Evolutionary conservation across 2,888 invertebrate genomes (phyloP), one percentile per base, ranked within the genome.

Genomic region (Lacanobia wlatinum): DNA sequence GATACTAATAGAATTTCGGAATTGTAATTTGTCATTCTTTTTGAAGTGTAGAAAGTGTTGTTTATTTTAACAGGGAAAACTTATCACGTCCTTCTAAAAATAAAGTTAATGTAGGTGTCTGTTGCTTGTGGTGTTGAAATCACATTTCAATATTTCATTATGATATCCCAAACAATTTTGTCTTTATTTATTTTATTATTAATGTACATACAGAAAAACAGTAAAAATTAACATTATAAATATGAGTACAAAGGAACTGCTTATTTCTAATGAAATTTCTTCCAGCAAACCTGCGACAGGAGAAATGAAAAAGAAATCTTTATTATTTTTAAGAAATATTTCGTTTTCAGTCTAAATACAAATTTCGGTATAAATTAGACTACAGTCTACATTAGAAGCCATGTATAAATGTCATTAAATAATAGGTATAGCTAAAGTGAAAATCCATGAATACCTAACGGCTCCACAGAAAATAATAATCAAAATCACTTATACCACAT

Each of bases 11-110:
- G 48, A 62, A 58, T 67, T 67, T 46, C 56, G 21, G 34, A 48
- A 69, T 62, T 53, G 62, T 69, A 50, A 86, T 84, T 84, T 86
- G 46, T 84, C 78, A 84, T 73, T 43, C 3, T 60, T 63, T 40
- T 50, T 28, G 70, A 76, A 63, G 28, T 34, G 28, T 77, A 81
- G 69, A 80, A 75, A 80, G 78, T 34, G 48, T 58, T 56, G 28
- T 63, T 46, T 46, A 38, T 50, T 46, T 52, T 56, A 12, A 46
- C 16, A 85, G 56, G n/a, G 61, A 55, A 23, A 52, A 70, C 38
- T 14, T 21, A 50, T 53, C 53, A 78, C n/a, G 18, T 7, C 6
- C 16, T 46, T 10, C 14, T 21, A 7, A 40, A 40, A 7, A 1
- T 59, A 6, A 43, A 38, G 3, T 21, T 40, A 3, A 23, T 23